phyloP scores from a whole-genome alignment of 2,113 vertebrate genomes.

The Tamias sibiricus region DNA sequence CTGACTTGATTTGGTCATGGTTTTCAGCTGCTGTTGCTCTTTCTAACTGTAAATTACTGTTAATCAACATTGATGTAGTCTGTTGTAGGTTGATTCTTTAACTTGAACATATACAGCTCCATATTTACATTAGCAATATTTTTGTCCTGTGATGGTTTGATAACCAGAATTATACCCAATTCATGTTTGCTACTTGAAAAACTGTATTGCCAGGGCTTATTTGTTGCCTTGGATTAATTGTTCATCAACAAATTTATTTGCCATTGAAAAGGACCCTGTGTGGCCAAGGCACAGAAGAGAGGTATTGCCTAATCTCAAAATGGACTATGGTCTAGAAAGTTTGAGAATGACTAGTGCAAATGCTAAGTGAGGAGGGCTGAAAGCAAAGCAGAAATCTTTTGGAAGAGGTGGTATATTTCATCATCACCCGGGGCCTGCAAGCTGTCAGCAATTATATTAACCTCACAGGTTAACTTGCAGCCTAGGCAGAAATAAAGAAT shows the following conservation, averaged over 20 bases:
- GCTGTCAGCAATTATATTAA: conserved; percentile 41
- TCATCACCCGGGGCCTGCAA: background rate
- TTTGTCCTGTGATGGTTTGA: background rate
- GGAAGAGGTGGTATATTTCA: conserved; percentile 13
- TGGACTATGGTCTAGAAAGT: background rate
- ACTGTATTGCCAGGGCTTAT: background rate
- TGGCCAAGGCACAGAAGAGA: no score
- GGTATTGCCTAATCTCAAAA: background rate
- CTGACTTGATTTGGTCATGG: background rate
- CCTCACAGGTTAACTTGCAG: conserved; percentile 39
- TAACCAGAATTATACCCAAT: background rate
- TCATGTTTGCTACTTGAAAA: background rate
- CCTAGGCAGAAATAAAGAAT: conserved; percentile 22
- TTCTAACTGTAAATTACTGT: background rate
- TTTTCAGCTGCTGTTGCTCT: background rate
- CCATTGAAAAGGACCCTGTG: background rate
- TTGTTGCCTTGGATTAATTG: background rate
- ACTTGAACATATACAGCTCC: background rate
- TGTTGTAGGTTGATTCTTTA: background rate
- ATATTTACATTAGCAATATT: background rate
- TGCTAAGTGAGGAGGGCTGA: background rate
- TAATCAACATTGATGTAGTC: background rate
- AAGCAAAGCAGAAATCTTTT: background rate
- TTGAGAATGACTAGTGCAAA: background rate
- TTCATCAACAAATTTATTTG: background rate